Evolutionary conservation across 2,113 vertebrate species (phyloP), one percentile per base, ranked within the genome.

Genomic region (Proteles cristata): DNA sequence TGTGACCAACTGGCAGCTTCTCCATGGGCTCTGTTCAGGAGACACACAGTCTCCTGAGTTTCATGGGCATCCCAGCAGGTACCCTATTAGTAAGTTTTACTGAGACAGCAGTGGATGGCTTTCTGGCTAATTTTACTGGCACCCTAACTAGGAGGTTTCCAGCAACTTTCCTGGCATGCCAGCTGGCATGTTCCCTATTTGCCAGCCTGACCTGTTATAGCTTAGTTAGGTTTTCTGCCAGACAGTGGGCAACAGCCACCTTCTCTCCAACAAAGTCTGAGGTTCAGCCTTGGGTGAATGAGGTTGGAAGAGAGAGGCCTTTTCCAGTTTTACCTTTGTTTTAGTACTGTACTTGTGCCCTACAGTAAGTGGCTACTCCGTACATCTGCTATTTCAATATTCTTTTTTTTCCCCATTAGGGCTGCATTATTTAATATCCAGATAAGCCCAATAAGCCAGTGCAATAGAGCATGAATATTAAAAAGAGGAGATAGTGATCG

Each of bases 91-190:
- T 63, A 53, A 43, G 73, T 83, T 92, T 95, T 87, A 16, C 25
- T 53, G 12, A 58, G 21, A 90, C 26, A 43, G 58, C 69, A 76
- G 7, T 90, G n/a, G 15, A 10, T 95, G 6, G 9, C 65, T 94
- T 92, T 76, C 76, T 33, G 92, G 74, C n/a, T 81, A 85, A 77
- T 85, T 91, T 90, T 92, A 88, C 77, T 88, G 65, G 10, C 50
- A 85, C 31, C 19, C 2, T 4, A 69, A 35, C 23, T 61, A 21
- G 12, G 17, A 79, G 10, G 25, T 79, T 73, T 48, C 76, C 55
- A 93, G 48, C 14, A 45, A 8, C 11, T 61, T 88, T 84, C 63
- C 43, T 69, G 55, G 25, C 19, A 45, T 16, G 28, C 11, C 4
- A 35, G 35, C 63, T 77, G n/a, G 66, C 69, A 55, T 77, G 10